A percentile compares a stretch with the other conserved stretches of the same genome.
Evolutionary conservation across 2,888 invertebrate species (phyloP).

Genomic region (Liopterus haemorrhoidalis): DNA sequence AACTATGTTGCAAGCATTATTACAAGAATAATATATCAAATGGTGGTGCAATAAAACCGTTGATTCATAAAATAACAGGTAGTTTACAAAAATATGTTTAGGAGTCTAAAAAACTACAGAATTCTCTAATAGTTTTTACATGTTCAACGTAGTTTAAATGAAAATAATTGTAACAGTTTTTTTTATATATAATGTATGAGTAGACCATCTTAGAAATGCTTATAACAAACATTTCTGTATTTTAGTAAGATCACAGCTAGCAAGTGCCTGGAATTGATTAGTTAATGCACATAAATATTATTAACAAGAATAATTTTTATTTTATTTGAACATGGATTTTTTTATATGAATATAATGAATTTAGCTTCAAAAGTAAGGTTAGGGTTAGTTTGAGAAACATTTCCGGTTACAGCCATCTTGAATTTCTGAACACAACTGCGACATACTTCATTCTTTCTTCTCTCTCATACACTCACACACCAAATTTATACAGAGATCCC

Average conservation of each 20-base stretch:
- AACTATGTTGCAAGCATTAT: too few relatives aligned
- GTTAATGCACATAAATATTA: conserved; percentile 24
- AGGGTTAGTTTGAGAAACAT: too few relatives aligned
- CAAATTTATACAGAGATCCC: too few relatives aligned
- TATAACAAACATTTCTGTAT: conserved; percentile 20
- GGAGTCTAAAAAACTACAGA: conserved; percentile 22
- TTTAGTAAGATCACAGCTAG: conserved; percentile 24
- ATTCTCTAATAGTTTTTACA: conserved; percentile 17
- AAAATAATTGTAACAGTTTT: conserved; percentile 23
- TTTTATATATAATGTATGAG: conserved; percentile 23
- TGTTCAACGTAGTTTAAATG: conserved; percentile 24
- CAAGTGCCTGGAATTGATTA: conserved; percentile 25
- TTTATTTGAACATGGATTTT: conserved; percentile 24
- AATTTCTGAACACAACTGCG: too few relatives aligned
- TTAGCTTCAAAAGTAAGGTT: too few relatives aligned
- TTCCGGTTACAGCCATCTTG: too few relatives aligned
- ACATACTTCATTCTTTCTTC: too few relatives aligned
- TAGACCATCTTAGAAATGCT: conserved; percentile 24
- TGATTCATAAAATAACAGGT: too few relatives aligned
- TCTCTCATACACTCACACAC: too few relatives aligned
- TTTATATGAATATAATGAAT: too few relatives aligned
- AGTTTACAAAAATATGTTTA: too few relatives aligned
- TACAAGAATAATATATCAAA: too few relatives aligned
- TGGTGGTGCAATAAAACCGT: conserved; percentile 22
- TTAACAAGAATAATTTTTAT: conserved; percentile 19